Evolutionary conservation across 2,888 invertebrate genomes (phyloP), one percentile per base, ranked within the genome.

Genomic region (Dasypolia templi): DNA sequence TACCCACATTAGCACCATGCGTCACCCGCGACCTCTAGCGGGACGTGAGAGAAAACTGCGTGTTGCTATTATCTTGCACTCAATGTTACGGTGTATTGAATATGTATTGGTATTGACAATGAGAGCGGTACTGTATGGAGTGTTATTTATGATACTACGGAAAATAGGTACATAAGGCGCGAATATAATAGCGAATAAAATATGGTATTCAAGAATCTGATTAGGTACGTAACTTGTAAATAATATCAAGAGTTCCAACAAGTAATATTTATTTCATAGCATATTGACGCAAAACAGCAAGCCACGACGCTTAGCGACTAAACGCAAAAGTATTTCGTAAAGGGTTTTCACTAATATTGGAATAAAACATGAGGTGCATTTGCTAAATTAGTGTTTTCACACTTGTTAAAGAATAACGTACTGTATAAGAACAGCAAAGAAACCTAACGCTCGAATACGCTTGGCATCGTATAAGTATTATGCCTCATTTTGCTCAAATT

Each of bases 1-100:
- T 29, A 72, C 72, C 72, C 32, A 75, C 19, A 51, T 49, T 17
- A 65, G 6, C 67, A 77, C 22, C 49, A 22, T 75, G 39, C 67
- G 81, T 78, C 78, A 78, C 53, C 14, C 9, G 55, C 63, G 81
- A 81, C 78, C 78, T 78, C 81, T 68, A 63, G 53, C 64, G 76
- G 49, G n/a, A 49, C 78, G 46, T 81, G 81, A 81, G 78, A 81
- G 81, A 68, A 81, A 79, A 67, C 29, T 55, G 14, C 26, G 51
- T 14, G 68, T 29, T 2, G 55, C 55, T 32, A 78, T 75, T 81
- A 81, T 75, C 1, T 29, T 67, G 76, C 42, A 62, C 35, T 75
- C 76, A 63, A 81, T 78, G 78, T 65, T 79, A 72, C 53, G 32
- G 5, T 66, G 32, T 0, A 75, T 61, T 75, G 81, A 78, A 81